Evolutionary conservation across 2,888 invertebrate species (phyloP), one percentile per base, ranked within the genome.

Genomic region (Ryuthela nishihirai): DNA sequence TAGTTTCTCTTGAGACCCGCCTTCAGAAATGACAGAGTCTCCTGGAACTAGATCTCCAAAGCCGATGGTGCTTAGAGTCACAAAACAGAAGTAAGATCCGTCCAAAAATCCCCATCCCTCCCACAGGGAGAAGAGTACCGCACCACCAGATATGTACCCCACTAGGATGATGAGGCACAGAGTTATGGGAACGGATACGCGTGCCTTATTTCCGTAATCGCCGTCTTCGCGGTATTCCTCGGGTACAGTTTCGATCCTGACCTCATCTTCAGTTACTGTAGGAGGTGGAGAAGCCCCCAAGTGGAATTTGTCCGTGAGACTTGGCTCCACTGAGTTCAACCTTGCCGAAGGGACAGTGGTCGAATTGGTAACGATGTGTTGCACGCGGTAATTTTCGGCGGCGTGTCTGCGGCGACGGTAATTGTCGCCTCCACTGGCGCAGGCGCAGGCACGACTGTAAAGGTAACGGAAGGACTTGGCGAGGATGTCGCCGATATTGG

Each of bases 1-100:
- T 21, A 69, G 49, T 59, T 68, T 69, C 32, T 65, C 68, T 41
- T 69, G 67, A 1, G 69, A 68, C 1, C 65, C 67, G 4, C 59
- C 52, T 25, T 65, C 67, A 6, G 64, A 58, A n/a, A 69, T 64
- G 32, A 65, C 67, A 4, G 64, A 58, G 20, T 66, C 65, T 4
- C 88, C 88, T 44, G 89, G 88, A 66, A 89, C 81, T 77, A 89
- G 82, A 71, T 88, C 88, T 59, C 89, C 90, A 68, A 91, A 91
- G 29, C 93, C 93, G 70, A 90, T 91, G 15, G 88, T 88, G 77
- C 88, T 91, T 58, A 94, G 79, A 2, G 93, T 93, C 71, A 95
- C 92, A 75, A 95, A 95, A 72, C 93, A 94, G 77, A 94, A 95
- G 76, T 90, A 95, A 54, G 91, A 91, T 49, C 93, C 94, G 68